phyloP scores from a whole-genome alignment of 2,888 invertebrate species.

The Drosophila histrio region DNA sequence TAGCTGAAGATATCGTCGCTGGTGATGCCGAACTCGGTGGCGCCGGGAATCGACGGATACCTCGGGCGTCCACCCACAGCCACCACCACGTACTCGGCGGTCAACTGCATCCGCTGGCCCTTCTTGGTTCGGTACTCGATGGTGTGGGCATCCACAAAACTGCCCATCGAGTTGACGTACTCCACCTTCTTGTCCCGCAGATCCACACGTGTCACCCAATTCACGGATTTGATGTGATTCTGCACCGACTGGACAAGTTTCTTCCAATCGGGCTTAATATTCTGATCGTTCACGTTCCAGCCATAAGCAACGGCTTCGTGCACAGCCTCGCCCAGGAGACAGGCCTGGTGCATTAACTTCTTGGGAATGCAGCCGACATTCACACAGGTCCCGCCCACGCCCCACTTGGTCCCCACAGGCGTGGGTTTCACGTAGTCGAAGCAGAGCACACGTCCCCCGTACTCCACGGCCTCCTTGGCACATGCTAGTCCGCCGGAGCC shows the following conservation, averaged over 20 bases:
- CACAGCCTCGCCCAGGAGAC: conserved; percentile 93
- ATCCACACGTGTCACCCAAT: conserved; percentile 97
- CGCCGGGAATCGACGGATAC: conserved; percentile 94
- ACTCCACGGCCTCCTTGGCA: conserved; percentile 93
- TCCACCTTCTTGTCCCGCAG: conserved; percentile 95
- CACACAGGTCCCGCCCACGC: conserved; percentile 99
- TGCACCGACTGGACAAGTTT: conserved; percentile 91
- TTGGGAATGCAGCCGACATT: conserved; percentile 99
- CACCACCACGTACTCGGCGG: conserved; percentile 90
- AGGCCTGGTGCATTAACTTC: conserved; percentile 98
- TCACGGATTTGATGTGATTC: conserved; percentile 95
- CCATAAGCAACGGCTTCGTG: conserved; percentile 93
- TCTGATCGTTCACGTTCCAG: conserved; percentile 88
- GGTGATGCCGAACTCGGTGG: conserved; percentile 91
- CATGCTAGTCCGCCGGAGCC: conserved; percentile 98
- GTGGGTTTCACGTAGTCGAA: conserved; percentile 94
- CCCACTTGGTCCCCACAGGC: conserved; percentile 95
- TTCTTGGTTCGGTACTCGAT: conserved; percentile 89
- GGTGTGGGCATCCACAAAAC: conserved; percentile 91
- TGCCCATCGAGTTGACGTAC: conserved; percentile 92
- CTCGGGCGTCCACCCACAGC: conserved; percentile 95
- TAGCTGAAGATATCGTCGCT: conserved; percentile 97
- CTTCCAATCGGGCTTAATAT: conserved; percentile 90
- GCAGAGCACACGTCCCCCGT: conserved; percentile 93
- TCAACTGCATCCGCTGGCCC: conserved; percentile 87